Evolutionary conservation across 2,888 invertebrate genomes (phyloP).

Genomic region (Polylopha cassiicola): DNA sequence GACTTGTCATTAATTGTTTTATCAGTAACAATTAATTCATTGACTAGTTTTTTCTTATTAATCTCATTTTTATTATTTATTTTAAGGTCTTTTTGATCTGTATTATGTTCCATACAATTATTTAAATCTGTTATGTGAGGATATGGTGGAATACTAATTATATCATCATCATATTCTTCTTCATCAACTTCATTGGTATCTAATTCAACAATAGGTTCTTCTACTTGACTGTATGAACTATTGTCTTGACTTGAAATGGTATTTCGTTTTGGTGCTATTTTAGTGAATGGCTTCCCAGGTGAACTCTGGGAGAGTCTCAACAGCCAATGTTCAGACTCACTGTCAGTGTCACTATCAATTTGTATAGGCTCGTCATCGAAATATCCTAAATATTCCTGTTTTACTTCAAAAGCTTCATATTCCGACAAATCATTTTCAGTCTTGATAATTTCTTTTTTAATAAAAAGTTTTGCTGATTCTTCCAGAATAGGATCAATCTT

Average conservation of each 20-base stretch:
- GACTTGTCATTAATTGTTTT: too few relatives aligned
- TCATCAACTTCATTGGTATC: slow-evolving; percentile 36
- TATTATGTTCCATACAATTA: slow-evolving; percentile 12
- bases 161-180: slow-evolving; percentile 47
- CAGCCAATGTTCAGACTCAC: slow-evolving; percentile 72
- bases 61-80: neutral
- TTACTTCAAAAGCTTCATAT: slow-evolving; percentile 59
- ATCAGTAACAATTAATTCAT: too few relatives aligned
- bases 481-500: slow-evolving; percentile 40
- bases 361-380: slow-evolving; percentile 58
- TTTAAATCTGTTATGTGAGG: slow-evolving; percentile 26
- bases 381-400: slow-evolving; percentile 58
- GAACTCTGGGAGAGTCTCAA: slow-evolving; percentile 73
- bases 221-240: slow-evolving; percentile 63
- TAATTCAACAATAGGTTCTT: slow-evolving; percentile 33
- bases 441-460: slow-evolving; percentile 38
- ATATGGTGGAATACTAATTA: slow-evolving; percentile 42
- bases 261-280: slow-evolving; percentile 30
- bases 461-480: slow-evolving; percentile 26
- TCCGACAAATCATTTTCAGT: slow-evolving; percentile 49
- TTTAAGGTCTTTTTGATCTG: neutral
- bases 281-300: slow-evolving; percentile 54
- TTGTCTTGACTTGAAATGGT: slow-evolving; percentile 40
- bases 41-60: neutral
- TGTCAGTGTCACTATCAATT: slow-evolving; percentile 68